Conservation (phyloP, 2,113 vertebrate genomes). For the Pseudopipra pipra region DNA sequence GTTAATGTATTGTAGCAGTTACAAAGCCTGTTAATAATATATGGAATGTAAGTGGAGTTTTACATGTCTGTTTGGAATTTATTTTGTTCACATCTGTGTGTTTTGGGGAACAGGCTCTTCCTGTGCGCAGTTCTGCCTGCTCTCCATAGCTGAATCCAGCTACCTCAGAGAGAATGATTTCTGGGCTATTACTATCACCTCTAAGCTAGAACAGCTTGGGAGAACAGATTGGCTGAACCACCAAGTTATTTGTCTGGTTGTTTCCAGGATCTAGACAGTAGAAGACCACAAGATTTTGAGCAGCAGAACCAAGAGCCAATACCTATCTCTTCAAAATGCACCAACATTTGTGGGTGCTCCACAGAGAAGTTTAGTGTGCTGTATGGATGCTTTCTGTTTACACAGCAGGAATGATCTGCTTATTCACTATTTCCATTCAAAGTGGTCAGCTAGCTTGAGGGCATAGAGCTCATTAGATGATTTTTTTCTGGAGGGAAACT, state of each 20-base stretch:
- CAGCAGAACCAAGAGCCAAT: background rate
- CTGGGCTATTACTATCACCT: background rate
- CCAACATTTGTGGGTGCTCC: background rate
- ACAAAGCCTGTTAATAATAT: background rate
- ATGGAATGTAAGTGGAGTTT: background rate
- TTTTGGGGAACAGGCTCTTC: background rate
- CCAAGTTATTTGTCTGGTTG: fast-evolving
- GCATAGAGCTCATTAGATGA: background rate
- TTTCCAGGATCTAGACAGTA: background rate
- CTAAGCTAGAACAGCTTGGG: background rate
- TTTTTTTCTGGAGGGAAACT: background rate
- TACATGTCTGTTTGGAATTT: background rate
- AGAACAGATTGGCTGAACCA: background rate
- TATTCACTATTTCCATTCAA: background rate
- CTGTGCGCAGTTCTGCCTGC: background rate
- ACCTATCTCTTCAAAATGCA: background rate
- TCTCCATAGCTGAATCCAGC: background rate
- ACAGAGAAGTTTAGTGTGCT: background rate
- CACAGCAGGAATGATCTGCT: background rate
- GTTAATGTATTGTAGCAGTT: background rate
- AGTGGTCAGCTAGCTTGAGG: background rate
- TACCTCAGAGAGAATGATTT: background rate
- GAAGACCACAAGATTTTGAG: background rate
- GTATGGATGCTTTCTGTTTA: background rate
- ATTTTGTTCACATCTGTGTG: background rate